Percentiles rank a stretch among this genome's conserved stretches.
These are phyloP conservation scores for Leuciscus idus DNA, from an alignment of 2,113 vertebrate genomes.

Conservation along the genomic window DNA sequence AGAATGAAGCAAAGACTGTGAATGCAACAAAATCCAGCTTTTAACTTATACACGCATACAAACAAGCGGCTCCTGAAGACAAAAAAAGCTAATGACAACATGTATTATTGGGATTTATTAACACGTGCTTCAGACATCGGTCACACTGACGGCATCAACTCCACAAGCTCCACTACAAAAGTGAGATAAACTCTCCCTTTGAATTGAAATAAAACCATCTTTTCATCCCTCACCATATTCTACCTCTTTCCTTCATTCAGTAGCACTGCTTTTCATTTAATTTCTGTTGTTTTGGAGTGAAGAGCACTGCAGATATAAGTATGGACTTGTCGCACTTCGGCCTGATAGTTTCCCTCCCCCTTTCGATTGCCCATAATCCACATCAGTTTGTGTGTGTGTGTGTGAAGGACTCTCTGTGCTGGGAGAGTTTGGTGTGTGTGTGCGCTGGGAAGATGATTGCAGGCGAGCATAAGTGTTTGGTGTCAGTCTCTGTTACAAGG, in stretches of 20 bases:
- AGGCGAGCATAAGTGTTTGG: not conserved
- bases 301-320: constrained; percentile 7
- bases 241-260: not conserved
- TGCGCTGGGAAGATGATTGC: not conserved
- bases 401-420: not conserved
- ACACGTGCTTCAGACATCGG: too few species aligned
- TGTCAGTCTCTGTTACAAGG: constrained; percentile 5
- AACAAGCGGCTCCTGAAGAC: too few species aligned
- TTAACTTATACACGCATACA: too few species aligned
- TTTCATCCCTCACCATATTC: not conserved
- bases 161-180: too few species aligned
- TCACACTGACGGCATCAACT: too few species aligned
- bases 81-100: too few species aligned
- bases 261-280: not conserved
- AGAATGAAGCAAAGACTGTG: too few species aligned
- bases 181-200: not conserved
- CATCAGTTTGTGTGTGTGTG: not conserved
- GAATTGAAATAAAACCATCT: not conserved
- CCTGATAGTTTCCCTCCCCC: not conserved
- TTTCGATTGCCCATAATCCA: constrained; percentile 5
- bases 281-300: not conserved
- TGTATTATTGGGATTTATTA: too few species aligned
- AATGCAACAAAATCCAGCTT: too few species aligned
- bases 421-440: not conserved
- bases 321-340: not conserved